Base-by-base conservation (phyloP, 2,113 vertebrate genomes). In the Pelecanoides urinatrix region DNA sequence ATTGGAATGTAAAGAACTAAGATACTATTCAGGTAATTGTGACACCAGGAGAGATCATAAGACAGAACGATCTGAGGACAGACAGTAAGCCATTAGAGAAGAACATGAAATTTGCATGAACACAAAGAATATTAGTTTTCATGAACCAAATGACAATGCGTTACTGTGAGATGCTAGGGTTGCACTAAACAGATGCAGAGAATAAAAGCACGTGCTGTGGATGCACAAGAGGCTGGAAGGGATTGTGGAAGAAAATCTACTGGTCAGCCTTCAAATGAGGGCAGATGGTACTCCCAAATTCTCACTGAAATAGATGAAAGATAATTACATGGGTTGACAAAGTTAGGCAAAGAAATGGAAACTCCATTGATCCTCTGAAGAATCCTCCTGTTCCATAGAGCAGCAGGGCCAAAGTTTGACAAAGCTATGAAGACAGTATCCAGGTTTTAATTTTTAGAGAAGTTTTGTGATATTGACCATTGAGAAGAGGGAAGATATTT, bases 171-270 rank as follows among this genome's bases (percentile, higher is more conserved):
- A 56, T 76, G 9, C 17, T 62, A 56, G 16, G 29, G 29, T 53
- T 44, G n/a, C 7, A 23, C 32, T 61, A 56, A 88, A 58, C 7
- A 91, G 49, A 68, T 34, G 16, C 40, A 74, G 68, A 75, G 20
- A 50, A 85, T 13, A 71, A 84, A 81, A 77, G 22, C 10, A 30
- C 61, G 32, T 34, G 12, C 21, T 91, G 26, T 88, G 19, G 29
- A 15, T 1, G 1, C 20, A 47, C 15, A 16, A 0, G 3, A n/a
- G 11, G 7, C 50, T 74, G 26, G 19, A 56, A 82, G 52, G 26
- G 11, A 86, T 62, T 79, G 30, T 66, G 36, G 22, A 71, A 82
- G 20, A 78, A 93, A 71, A 83, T 47, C 55, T 73, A 2, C 27
- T 10, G 9, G 23, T 78, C 6, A 18, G 7, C 11, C 42, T 89